Evolutionary conservation across 1,140 invertebrate species (phyloP), one percentile per base, ranked within the genome.

Genomic region (Diploscapter pachys): DNA sequence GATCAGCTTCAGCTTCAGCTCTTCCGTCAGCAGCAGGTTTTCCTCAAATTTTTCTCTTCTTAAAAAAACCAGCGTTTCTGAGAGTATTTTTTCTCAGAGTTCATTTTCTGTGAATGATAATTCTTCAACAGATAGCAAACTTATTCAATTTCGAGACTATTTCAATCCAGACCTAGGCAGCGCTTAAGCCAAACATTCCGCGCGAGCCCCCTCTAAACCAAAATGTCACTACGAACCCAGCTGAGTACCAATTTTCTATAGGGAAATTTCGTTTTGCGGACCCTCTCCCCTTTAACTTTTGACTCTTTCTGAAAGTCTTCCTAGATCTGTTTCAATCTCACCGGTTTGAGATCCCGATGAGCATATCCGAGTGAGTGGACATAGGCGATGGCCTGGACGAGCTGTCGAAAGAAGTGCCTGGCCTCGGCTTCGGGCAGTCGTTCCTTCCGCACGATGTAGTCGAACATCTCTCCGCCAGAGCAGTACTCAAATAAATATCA

Each of bases 1-100:
- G 79, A 95, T 95, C 62, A 95, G 85, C 85, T 94, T 94, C 31
- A 95, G 87, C 82, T 91, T 91, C 76, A 93, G 89, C 67, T 92
- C 89, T 82, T 90, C 90, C 81, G 93, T 91, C 66, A 95, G 83
- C 50, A 95, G 86, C 64, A 95, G 89, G 87, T 95, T 93, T 88
- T 93, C 92, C 91, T 91, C 57, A 73, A 81, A 81, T 72, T 74
- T 66, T 74, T 59, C 51, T 62, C 57, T 67, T 65, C 5, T 5
- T n/a, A 52, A 55, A 8, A 54, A 68, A 52, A 59, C 9, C 0
- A 59, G 31, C 57, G 2, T 11, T 59, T 59, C 31, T 31, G 0
- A 0, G 31, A 31, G 31, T 31, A 31, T 31, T 31, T 31, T 31
- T 31, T 31, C 31, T 31, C 31, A 31, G 31, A 31, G 1, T 31